Base-by-base conservation (phyloP, 2,888 invertebrate genomes). In the Drosophila fungiperda region DNA sequence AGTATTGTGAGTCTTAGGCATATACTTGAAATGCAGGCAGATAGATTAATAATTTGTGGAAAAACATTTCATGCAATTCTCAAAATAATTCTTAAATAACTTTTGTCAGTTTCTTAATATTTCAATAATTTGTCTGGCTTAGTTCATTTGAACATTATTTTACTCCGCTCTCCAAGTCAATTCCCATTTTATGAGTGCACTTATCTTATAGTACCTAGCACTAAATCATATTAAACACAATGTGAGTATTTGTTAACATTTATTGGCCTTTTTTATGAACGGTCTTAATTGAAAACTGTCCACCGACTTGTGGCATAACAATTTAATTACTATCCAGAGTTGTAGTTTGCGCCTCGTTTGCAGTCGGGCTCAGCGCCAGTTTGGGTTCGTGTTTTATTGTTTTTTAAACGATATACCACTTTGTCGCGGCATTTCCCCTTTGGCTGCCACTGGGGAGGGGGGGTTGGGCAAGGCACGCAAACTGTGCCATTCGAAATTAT, bases 351-450 rank as follows among this genome's bases (percentile, higher is more conserved):
- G 52, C 36, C 69, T 68, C 64, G 74, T 78, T 65, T 52, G 42
- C 52, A 67, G 55, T 54, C 26, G 32, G 45, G 42, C 35, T 59
- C 72, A 55, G 54, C 61, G 38, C 54, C 54, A 36, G 54, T 69
- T 67, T 20, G 36, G 65, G 45, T 73, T 85, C 77, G 81, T 87
- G 78, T 87, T 91, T 89, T 90, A 90, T 90, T 90, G 90, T 87
- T 87, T 87, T 90, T 91, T 90, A 90, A 90, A 90, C 90, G 90
- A 82, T 90, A 77, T 80, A 84, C 89, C 89, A 90, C 90, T 88
- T 88, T 90, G 89, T 81, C 73, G 72, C 61, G 68, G 76, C 75
- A 73, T 73, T 83, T 76, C 72, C 77, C 77, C 72, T 64, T 15
- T 35, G 4, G 45, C 1, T 29, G 29, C 38, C 9, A 5, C 23